Base-by-base conservation (phyloP, 2,113 vertebrate genomes). In the Riparia riparia region DNA sequence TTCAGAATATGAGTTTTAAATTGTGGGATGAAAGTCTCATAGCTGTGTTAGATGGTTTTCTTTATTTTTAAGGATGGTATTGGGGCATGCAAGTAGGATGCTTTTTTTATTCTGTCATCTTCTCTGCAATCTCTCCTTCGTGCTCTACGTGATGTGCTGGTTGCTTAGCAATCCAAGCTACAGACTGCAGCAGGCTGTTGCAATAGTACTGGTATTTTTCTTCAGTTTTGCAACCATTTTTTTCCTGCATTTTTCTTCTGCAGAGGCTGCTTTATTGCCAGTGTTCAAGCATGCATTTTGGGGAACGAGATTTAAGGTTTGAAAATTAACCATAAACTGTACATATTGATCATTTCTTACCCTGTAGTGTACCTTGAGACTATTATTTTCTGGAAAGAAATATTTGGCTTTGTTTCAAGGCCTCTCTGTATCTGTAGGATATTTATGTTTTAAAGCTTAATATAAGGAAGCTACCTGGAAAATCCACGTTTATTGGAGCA, bases 121-220 rank as follows among this genome's bases (percentile, higher is more conserved):
- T 95, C 73, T 17, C 24, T 76, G 87, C 78, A 57, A 28, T 69
- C 77, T 68, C 72, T 47, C 2, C 65, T 89, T 69, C 4, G 9
- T 87, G 41, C 34, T 89, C 45, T 60, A 6, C 0, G 1, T 57
- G 61, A 39, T 82, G 42, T 73, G 70, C 66, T 82, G 70, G 94
- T 97, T 97, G 93, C 95, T 96, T 95, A 95, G 94, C 94, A 94
- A 94, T 96, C 31, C 63, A 57, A 50, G 91, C 65, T 76, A 16
- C 78, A 71, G 80, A 74, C 65, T 90, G 88, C 82, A 93, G 86
- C 82, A 80, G 71, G 63, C 86, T 94, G 34, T 80, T 66, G 79
- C 47, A 79, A 19, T 18, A 80, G 19, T 65, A 17, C 73, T 72
- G 70, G 9, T 70, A 7, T 87, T 87, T 91, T 76, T 70, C 66